Evolutionary conservation across 2,113 vertebrate species (phyloP), one percentile per base, ranked within the genome.

Genomic region (Etheostoma spectabile): DNA sequence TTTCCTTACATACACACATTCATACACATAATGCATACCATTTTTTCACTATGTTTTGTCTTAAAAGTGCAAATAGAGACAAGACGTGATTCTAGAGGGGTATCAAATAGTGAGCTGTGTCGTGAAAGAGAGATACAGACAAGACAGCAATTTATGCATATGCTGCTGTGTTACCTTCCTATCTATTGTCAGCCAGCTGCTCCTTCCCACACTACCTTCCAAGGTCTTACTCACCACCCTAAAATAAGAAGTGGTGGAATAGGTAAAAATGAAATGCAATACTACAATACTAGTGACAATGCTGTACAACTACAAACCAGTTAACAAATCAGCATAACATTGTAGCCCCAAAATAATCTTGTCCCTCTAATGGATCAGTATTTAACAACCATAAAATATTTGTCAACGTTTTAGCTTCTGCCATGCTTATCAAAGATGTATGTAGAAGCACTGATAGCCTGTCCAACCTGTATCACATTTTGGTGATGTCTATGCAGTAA

Each of bases 181-280:
- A 68, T 85, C 80, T 89, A 18, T 63, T 11, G 0, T 51, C 72
- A 52, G 27, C 27, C 88, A 90, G 78, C 86, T 92, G 89, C 89
- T 89, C 51, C 70, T 87, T 89, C 87, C 74, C 89, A 92, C 86
- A 72, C n/a, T 60, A 33, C 30, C 57, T 18, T 65, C 60, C 45
- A 64, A 85, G 88, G 79, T 78, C 77, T 84, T 57, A 66, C 61
- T 76, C 80, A 30, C 65, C 22, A 6, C 18, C 56, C 72, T 33
- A 24, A 85, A 79, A 74, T 33, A 55, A 59, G 3, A 77, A 66
- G 14, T 6, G 15, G 42, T 59, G 48, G 4, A 80, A 62, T 30
- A 48, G n/a, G 21, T 82, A 27, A 21, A 73, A 42, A 59, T 52
- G 2, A 73, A 51, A 60, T 18, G 59, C 48, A 66, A 15, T 66